phyloP scores from a whole-genome alignment of 2,888 invertebrate species.

The Labia minor region DNA sequence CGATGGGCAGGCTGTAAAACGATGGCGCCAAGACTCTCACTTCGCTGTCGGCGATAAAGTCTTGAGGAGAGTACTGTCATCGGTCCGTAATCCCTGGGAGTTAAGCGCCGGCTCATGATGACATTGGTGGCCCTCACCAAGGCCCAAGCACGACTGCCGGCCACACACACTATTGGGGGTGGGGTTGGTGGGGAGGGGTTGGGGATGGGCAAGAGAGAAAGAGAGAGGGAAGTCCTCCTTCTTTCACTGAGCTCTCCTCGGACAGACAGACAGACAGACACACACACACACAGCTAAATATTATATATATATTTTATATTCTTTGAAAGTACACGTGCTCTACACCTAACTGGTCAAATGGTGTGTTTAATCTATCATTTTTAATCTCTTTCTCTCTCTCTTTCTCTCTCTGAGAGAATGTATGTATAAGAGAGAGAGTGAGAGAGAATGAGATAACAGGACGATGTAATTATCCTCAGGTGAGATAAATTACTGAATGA shows the following conservation, averaged over 20 bases:
- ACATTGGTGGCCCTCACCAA: not conserved
- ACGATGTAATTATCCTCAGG: not conserved
- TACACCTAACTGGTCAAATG: not conserved
- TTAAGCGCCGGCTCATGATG: not conserved
- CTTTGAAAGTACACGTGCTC: not conserved
- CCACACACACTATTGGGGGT: not conserved
- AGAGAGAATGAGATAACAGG: not conserved
- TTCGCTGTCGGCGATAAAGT: conserved; percentile 19
- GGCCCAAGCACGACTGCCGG: conserved; percentile 17
- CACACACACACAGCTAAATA: no score
- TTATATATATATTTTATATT: no score
- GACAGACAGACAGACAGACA: no score
- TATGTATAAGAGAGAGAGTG: not conserved
- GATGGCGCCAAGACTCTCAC: conserved; percentile 25
- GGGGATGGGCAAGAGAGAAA: no score
- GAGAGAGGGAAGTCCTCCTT: no score
- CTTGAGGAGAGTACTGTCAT: conserved; percentile 17
- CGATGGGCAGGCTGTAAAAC: conserved; percentile 18
- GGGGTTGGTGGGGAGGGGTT: not conserved
- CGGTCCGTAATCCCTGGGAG: conserved; percentile 15
- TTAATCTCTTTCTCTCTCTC: not conserved
- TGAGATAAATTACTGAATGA: no score
- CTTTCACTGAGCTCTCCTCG: no score
- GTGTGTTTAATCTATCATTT: not conserved
- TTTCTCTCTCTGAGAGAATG: not conserved